A percentile compares a stretch with the other conserved stretches of the same genome.
phyloP scores from a whole-genome alignment of 2,888 invertebrate species.

The Arctia plantaginis region DNA sequence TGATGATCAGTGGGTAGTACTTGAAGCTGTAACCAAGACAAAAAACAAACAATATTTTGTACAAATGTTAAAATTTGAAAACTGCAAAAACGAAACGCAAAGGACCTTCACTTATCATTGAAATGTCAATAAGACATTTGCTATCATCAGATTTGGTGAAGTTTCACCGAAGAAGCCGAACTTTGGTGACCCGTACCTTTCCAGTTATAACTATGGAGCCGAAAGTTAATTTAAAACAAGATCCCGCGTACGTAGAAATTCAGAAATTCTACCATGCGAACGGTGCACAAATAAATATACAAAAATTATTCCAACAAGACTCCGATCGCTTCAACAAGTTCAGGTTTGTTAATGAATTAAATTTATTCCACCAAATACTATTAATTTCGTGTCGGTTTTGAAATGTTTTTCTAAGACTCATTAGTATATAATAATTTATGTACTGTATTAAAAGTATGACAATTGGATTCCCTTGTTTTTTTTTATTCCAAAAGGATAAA shows the following conservation, averaged over 20 bases:
- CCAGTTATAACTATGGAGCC: slow-evolving; percentile 75
- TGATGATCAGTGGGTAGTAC: too few relatives aligned
- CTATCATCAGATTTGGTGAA: slow-evolving; percentile 72
- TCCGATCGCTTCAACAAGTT: slow-evolving; percentile 94
- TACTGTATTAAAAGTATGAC: background rate
- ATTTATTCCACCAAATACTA: slow-evolving; percentile 19
- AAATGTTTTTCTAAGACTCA: background rate
- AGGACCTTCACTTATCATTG: slow-evolving; percentile 83
- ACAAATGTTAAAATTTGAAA: background rate
- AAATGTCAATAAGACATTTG: slow-evolving; percentile 81
- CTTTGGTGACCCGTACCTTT: slow-evolving; percentile 56
- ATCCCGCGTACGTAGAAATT: slow-evolving; percentile 91
- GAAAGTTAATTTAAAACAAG: slow-evolving; percentile 80
- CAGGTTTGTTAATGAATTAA: slow-evolving; percentile 88
- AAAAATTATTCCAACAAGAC: slow-evolving; percentile 93
- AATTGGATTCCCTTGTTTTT: slow-evolving; percentile 8
- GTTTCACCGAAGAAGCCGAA: slow-evolving; percentile 58
- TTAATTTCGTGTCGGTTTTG: slow-evolving; percentile 29
- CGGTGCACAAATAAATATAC: slow-evolving; percentile 92
- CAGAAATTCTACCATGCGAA: slow-evolving; percentile 90
- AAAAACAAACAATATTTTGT: background rate
- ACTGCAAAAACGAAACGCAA: slow-evolving; percentile 64
- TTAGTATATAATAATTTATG: slow-evolving; percentile 3
- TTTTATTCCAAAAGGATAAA: slow-evolving; percentile 39
- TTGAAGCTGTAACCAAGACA: background rate